Evolutionary conservation across 1,140 invertebrate genomes (phyloP).

Genomic region (Pogonognathellus flavescens): DNA sequence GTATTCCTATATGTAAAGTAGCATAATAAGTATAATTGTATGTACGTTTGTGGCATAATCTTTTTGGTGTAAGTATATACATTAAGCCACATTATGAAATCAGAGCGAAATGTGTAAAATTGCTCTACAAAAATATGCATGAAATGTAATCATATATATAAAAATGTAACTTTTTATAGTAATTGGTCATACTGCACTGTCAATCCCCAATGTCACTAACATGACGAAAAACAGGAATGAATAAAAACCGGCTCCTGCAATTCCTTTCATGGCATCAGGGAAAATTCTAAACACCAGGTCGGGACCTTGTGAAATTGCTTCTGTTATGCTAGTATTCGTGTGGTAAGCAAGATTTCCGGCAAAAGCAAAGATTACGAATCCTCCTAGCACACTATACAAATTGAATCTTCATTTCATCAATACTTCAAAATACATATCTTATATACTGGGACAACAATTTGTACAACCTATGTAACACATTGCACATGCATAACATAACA

Average conservation of each 20-base stretch:
- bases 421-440: background rate
- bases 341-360: background rate
- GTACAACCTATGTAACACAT: too few relatives aligned
- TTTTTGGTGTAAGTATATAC: too few relatives aligned
- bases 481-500: too few relatives aligned
- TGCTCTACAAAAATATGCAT: too few relatives aligned
- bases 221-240: background rate
- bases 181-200: background rate
- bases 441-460: too few relatives aligned
- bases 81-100: too few relatives aligned
- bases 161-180: too few relatives aligned
- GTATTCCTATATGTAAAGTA: too few relatives aligned
- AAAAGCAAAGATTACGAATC: slow-evolving; percentile 4
- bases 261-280: background rate
- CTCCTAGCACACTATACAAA: background rate
- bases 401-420: background rate
- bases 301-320: background rate
- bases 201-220: background rate
- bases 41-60: too few relatives aligned
- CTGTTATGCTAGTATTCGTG: background rate
- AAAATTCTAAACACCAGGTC: background rate
- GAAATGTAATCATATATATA: too few relatives aligned
- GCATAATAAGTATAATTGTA: too few relatives aligned
- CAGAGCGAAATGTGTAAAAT: too few relatives aligned
- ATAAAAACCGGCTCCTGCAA: slow-evolving; percentile 7